phyloP scores from a whole-genome alignment of 2,888 invertebrate species.

The Noctua janthina region DNA sequence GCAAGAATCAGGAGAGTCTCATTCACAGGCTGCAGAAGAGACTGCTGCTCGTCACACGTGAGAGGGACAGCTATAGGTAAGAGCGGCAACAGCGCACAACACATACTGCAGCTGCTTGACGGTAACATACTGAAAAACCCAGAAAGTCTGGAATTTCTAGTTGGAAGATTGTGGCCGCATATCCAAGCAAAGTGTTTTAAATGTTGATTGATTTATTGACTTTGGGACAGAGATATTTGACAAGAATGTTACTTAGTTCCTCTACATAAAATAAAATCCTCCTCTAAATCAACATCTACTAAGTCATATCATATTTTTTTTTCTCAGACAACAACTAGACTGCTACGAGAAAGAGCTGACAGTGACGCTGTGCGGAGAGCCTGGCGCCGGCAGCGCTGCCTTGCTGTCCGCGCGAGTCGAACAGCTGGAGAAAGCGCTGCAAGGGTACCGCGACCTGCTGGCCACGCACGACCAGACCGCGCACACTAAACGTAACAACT shows the following conservation, averaged over 20 bases:
- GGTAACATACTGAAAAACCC: neutral
- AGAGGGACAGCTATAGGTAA: constrained; percentile 95
- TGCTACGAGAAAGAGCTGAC: constrained; percentile 96
- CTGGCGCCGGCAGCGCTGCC: constrained; percentile 83
- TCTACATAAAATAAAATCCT: neutral
- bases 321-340: constrained; percentile 92
- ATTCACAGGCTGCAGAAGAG: constrained; percentile 94
- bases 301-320: neutral
- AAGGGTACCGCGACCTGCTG: constrained; percentile 94
- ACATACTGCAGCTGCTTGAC: neutral
- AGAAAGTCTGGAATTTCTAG: neutral
- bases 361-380: constrained; percentile 82
- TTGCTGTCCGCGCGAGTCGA: constrained; percentile 92
- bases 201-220: neutral
- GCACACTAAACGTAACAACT: constrained; percentile 75
- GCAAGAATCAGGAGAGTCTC: constrained; percentile 93
- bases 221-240: neutral
- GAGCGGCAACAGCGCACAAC: constrained; percentile 3
- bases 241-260: neutral
- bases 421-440: constrained; percentile 93
- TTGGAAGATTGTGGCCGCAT: neutral
- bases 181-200: neutral
- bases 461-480: constrained; percentile 91
- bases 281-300: neutral
- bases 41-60: constrained; percentile 91